Evolutionary conservation across 2,888 invertebrate species (phyloP), one percentile per base, ranked within the genome.

Genomic region (Nemurella pictetii): DNA sequence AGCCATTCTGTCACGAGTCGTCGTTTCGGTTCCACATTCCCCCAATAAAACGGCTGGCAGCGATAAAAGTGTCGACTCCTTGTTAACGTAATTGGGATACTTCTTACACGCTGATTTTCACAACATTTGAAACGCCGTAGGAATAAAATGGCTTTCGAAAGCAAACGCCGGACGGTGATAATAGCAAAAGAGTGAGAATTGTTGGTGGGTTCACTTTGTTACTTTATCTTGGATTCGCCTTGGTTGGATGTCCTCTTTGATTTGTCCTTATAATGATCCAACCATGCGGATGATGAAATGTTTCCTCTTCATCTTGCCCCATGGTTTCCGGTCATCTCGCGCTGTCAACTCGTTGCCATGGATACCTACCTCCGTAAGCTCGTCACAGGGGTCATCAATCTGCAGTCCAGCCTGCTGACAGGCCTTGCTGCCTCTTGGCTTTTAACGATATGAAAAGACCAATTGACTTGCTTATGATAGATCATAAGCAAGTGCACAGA

Each of bases 201-300:
- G 55, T 55, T n/a, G 20, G 55, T 55, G 20, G 55, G 55, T 55
- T 20, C 5, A 55, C 55, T 55, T 55, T 55, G 55, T 55, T 55
- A 55, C 20, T 55, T 55, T 55, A 55, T 55, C 55, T 55, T 55
- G 55, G 5, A 75, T 75, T 28, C 75, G 28, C 28, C 28, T 75
- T 75, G 75, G 26, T 75, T 26, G 75, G 75, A 75, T 12, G 75
- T 75, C 75, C 15, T 55, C 55, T 75, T 75, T 75, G 75, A 28
- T 75, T 75, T 75, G 26, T 28, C 27, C 75, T 26, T 75, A 27
- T 75, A 75, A 75, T 75, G 75, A 75, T 27, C 75, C 75, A 75
- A 75, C 28, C 28, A 75, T 26, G 26, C 27, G 75, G 28, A 75
- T 75, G 75, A 75, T 75, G n/a, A 28, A 75, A 75, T 75, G 75